Base-by-base conservation (phyloP, 2,888 invertebrate genomes). In the Ophion obscuratus region DNA sequence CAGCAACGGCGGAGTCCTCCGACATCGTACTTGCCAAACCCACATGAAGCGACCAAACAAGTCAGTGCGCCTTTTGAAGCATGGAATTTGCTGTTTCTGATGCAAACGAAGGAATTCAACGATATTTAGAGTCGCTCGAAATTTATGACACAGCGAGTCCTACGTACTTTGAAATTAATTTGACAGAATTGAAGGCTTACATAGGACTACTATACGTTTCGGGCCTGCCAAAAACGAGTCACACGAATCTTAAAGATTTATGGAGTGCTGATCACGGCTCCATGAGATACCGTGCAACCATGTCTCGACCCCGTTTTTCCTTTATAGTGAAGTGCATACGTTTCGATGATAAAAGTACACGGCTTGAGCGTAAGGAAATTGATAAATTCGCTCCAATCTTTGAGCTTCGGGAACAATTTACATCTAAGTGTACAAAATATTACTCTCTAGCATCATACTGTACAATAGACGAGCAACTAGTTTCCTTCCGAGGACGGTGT, bases 401-500 rank as follows among this genome's bases (percentile, higher is more conserved):
- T 44, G 67, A 67, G 44, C 2, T 67, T n/a, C 44, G 67, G 44
- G 44, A 68, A 68, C 10, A 47, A 47, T 68, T 68, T 47, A 20
- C 24, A 20, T 68, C 44, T 5, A 44, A 68, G 9, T 44, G 47
- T 47, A 44, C 44, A 24, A 40, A 77, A 40, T 44, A 59, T 20
- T 61, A 24, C 9, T 36, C 81, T 31, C 89, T 88, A 0, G 78
- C 84, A 2, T 70, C 78, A 44, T 87, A 88, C 77, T 73, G 85
- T 3, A 91, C 89, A 6, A 88, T 91, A 14, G 90, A 91, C 62
- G 89, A 91, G 77, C 88, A 89, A 70, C 71, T 91, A 20, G 78
- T 90, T 20, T 53, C 80, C 20, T 92, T 90, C 81, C 74, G 87
- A n/a, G 90, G 90, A 73, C 31, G 24, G 10, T 61, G 47, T 14